Percentiles rank a stretch among this genome's conserved stretches.
Evolutionary conservation across 2,797 vertebrate genomes (phyloP).

Genomic region (Periophthalmus magnuspinnatus): DNA sequence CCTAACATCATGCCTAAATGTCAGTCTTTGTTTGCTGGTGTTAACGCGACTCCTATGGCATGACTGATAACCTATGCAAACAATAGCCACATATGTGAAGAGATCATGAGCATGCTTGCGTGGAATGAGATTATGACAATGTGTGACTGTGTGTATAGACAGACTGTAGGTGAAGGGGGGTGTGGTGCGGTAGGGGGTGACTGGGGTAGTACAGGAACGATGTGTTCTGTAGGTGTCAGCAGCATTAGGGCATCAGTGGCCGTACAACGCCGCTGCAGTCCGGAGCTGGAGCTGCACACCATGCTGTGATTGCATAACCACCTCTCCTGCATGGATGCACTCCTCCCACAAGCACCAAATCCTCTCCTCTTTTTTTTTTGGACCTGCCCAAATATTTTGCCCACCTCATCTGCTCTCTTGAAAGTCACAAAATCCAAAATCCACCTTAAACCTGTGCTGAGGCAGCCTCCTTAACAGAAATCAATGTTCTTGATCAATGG

Average conservation of each 20-base stretch:
- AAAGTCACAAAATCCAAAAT: conserved; percentile 10
- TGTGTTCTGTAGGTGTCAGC: conserved; percentile 70
- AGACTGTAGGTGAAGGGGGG: conserved; percentile 12
- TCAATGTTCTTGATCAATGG: conserved; percentile 44
- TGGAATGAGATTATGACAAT: conserved; percentile 50
- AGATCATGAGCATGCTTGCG: conserved; percentile 9
- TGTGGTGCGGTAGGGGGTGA: not conserved
- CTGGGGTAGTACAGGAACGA: conserved; percentile 43
- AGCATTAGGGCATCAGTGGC: conserved; percentile 54
- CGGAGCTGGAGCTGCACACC: conserved; percentile 49
- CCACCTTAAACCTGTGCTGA: conserved; percentile 26
- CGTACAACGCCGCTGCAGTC: conserved; percentile 68
- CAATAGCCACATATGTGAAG: conserved; percentile 14
- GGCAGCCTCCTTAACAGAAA: conserved; percentile 28
- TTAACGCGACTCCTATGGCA: not conserved
- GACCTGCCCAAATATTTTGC: conserved; percentile 34
- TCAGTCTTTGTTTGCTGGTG: not conserved
- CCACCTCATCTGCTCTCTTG: conserved; percentile 16
- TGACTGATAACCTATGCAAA: conserved; percentile 9
- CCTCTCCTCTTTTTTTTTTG: conserved; percentile 27
- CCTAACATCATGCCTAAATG: not conserved
- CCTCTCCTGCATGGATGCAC: conserved; percentile 53
- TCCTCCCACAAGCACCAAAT: conserved; percentile 62
- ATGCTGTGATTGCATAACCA: conserved; percentile 78
- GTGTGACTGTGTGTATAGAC: conserved; percentile 42